phyloP scores from a whole-genome alignment of 1,140 invertebrate genomes.

The Atta cephalotes region DNA sequence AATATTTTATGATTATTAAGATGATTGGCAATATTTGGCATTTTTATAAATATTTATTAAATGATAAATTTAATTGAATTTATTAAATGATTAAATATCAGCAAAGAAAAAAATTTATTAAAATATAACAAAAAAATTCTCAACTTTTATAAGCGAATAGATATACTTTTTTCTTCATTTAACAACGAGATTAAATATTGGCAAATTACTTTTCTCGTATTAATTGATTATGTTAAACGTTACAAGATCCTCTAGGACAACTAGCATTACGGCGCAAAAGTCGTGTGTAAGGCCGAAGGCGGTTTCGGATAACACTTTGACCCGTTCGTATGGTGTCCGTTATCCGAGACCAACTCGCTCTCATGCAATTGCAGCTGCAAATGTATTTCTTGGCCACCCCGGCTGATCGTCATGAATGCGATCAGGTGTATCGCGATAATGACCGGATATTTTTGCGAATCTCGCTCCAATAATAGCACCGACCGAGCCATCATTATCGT shows the following conservation, averaged over 20 bases:
- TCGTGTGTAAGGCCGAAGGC: constrained; percentile 4
- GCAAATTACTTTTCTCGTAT: not conserved
- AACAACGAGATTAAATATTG: not conserved
- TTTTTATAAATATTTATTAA: too few relatives aligned
- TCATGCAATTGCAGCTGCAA: constrained; percentile 31
- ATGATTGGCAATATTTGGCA: too few relatives aligned
- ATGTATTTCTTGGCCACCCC: constrained; percentile 53
- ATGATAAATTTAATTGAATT: not conserved
- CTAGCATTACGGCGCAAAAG: not conserved
- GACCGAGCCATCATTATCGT: constrained; percentile 28
- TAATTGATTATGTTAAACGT: constrained; percentile 5
- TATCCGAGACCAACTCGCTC: constrained; percentile 63
- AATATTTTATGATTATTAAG: too few relatives aligned
- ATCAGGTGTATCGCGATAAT: constrained; percentile 63
- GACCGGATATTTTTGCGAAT: constrained; percentile 13
- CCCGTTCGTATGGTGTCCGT: constrained; percentile 52
- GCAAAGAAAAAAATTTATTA: not conserved
- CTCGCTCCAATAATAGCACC: not conserved
- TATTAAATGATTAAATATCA: not conserved
- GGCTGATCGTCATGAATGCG: not conserved
- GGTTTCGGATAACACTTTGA: constrained; percentile 67
- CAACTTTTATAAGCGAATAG: not conserved
- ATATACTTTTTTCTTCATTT: not conserved
- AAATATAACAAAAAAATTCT: not conserved
- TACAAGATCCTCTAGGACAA: not conserved